Evolutionary conservation across 2,113 vertebrate species (phyloP).

Genomic region (Saccopteryx leptura): DNA sequence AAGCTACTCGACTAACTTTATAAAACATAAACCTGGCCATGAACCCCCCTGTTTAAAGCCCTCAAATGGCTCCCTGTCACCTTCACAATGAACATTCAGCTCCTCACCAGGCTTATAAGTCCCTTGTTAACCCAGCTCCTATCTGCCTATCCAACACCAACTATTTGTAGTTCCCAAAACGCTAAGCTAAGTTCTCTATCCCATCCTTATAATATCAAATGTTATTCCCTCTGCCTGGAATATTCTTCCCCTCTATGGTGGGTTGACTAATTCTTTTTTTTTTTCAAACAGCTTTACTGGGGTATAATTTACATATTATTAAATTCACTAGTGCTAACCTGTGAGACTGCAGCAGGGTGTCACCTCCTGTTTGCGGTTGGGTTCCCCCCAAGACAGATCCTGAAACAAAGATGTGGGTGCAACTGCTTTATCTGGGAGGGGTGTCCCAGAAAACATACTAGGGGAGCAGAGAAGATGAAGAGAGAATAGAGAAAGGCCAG

Average conservation of each 20-base stretch:
- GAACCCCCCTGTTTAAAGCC: background rate
- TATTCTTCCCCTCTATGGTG: constrained; percentile 1
- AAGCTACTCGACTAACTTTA: background rate
- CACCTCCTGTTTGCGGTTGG: constrained; percentile 28
- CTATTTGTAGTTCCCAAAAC: constrained; percentile 10
- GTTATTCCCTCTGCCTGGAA: constrained; percentile 11
- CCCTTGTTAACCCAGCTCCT: background rate
- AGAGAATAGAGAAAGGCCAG: background rate
- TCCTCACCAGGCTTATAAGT: background rate
- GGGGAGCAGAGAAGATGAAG: background rate
- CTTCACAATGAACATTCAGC: constrained; percentile 18
- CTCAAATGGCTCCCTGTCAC: background rate
- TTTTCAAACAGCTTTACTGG: constrained; percentile 33
- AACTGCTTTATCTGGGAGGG: background rate
- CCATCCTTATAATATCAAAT: constrained; percentile 25
- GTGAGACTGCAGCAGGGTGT: constrained; percentile 48
- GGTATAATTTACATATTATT: constrained; percentile 40
- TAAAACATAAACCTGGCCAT: constrained; percentile 30
- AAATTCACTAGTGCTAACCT: constrained; percentile 53
- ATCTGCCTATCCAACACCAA: background rate
- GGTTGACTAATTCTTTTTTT: constrained; percentile 33
- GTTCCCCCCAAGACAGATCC: background rate
- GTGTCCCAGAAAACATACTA: constrained; percentile 35
- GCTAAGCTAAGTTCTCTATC: constrained; percentile 29
- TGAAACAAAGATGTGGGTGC: constrained; percentile 16